Conservation (phyloP, 2,888 invertebrate genomes). For the Slavum lentiscoides region DNA sequence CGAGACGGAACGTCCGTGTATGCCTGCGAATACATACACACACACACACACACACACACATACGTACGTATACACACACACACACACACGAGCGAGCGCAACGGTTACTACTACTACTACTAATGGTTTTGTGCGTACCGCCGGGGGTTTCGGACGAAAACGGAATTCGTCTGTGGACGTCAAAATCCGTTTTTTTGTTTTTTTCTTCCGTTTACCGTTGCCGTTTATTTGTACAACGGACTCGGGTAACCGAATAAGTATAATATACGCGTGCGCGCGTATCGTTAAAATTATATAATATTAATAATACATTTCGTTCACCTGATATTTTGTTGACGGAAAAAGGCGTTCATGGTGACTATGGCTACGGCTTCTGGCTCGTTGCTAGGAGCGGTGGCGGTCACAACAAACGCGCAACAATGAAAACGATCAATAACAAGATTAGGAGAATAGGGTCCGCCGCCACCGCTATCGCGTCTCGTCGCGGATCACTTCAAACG, state of each 20-base stretch:
- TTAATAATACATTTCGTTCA: slow-evolving; percentile 13
- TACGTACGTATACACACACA: neutral
- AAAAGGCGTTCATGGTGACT: slow-evolving; percentile 57
- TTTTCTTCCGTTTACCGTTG: neutral
- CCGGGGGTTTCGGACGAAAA: neutral
- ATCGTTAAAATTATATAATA: neutral
- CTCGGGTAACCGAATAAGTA: neutral
- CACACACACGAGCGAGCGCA: neutral
- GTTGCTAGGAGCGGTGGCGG: slow-evolving; percentile 52
- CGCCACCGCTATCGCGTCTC: slow-evolving; percentile 2
- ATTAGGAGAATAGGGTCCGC: slow-evolving; percentile 35
- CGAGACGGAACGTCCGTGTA: slow-evolving; percentile 12
- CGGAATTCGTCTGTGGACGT: neutral
- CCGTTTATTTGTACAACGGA: slow-evolving; percentile 1
- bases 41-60: neutral
- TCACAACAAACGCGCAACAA: slow-evolving; percentile 53
- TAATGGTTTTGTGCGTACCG: slow-evolving; percentile 11
- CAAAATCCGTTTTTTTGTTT: slow-evolving; percentile 11
- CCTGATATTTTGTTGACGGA: slow-evolving; percentile 56
- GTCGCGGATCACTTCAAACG: slow-evolving; percentile 28
- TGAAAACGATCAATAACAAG: slow-evolving; percentile 53
- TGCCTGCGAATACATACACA: slow-evolving; percentile 22
- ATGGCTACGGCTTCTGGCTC: slow-evolving; percentile 57
- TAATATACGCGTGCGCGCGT: no score
- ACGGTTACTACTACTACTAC: slow-evolving; percentile 2